Evolutionary conservation across 2,113 vertebrate genomes (phyloP), one percentile per base, ranked within the genome.

Genomic region (Microcebus jonahi): DNA sequence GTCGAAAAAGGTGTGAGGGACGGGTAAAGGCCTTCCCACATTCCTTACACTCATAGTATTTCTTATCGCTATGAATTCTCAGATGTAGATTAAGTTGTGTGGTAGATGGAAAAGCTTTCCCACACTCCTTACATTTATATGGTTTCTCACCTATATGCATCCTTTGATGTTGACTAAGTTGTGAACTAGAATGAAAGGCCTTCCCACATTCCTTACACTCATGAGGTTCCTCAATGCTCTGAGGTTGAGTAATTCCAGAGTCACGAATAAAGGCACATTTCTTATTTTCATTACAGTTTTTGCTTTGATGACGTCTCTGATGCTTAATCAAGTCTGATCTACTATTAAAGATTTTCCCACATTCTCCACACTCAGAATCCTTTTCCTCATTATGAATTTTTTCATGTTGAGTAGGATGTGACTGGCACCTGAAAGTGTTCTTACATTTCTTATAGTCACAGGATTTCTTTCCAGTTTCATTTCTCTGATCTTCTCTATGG

Each of bases 191-290:
- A 45, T 96, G 98, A 91, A 98, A 98, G 70, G 83, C 93, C 81
- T 98, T 98, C 65, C 98, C 97, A 4, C 98, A 98, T 76, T 98
- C 98, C 55, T 97, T 96, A 96, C 98, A 98, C 6, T 93, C 97
- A 63, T 97, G 96, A 0, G 91, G 88, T 50, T 97, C 97, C 96
- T 98, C 97, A 0, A 90, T 0, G 0, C 94, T 97, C 93, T 90
- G 95, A 96, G 97, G 95, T 45, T 96, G 95, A 79, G 65, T 61
- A 36, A 95, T 76, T 77, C 98, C 96, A n/a, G 98, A 89, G 15
- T 91, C 97, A 63, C 18, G 12, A 75, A 31, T 45, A 45, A 97
- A 97, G 88, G 90, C 90, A 1, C 97, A 94, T 73, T 98, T 97
- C 0, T 96, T 96, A 6, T 95, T 98, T 83, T 89, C 57, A 27